Evolutionary conservation across 2,797 vertebrate species (phyloP), one percentile per base, ranked within the genome.

Genomic region (Melanotaenia pygmaea): DNA sequence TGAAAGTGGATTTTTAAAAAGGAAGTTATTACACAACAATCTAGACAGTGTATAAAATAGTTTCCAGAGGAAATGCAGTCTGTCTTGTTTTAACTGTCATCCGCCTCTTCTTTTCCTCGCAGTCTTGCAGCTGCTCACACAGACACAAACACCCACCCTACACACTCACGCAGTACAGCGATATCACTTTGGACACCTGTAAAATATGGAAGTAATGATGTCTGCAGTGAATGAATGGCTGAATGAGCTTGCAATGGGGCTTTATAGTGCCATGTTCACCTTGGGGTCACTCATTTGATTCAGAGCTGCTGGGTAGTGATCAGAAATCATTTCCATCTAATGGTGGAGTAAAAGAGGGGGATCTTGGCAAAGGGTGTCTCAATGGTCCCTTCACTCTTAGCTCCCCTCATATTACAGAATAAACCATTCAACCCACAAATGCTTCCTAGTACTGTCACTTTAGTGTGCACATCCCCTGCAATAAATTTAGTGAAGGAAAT

Each of bases 171-270:
- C 56, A 43, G 18, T 64, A 38, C 20, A 79, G 68, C 74, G 73
- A 76, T 84, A 86, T 90, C 78, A 80, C 62, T 85, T 89, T 81
- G 80, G 88, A 87, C 85, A 83, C 88, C 86, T 93, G 88, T 93
- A 91, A 93, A 91, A 90, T 89, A 89, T 86, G 85, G 78, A 87
- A 87, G 83, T 91, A 89, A 93, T 90, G 88, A 85, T 90, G 85
- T 92, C 89, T 90, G 78, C 76, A 83, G 80, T 68, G 83, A 78
- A 83, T 88, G 81, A 89, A 91, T 91, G 88, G 85, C 81, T 91
- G 87, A 90, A 82, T 84, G 87, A 91, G 69, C 75, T 61, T 71
- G 75, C 75, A 63, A 82, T 86, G 73, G 80, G 72, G 74, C 80
- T 74, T 56, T 82, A 85, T 81, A 76, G 81, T 51, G 77, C 67